Base-by-base conservation (phyloP, 2,888 invertebrate species). In the Hydrotaea diabolus region DNA sequence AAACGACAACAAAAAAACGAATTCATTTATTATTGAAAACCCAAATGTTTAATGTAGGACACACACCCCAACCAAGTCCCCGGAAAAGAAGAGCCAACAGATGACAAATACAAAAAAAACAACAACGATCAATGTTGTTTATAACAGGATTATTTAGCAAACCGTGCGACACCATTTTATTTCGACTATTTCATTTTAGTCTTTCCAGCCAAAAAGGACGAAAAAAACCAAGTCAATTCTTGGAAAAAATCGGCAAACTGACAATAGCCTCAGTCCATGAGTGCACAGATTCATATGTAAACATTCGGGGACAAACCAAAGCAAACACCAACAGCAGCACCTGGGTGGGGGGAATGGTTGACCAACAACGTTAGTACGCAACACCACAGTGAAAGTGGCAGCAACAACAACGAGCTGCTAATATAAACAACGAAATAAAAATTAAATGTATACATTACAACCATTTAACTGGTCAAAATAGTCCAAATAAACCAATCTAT, bases 361-460 rank as follows among this genome's bases (percentile, higher is more conserved):
- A 23, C 39, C 9, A 13, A 46, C 21, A 43, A 59, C 36, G 26
- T n/a, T n/a, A n/a, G 49, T 23, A 23, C n/a, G 15, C 19, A 7
- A 49, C n/a, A n/a, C n/a, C n/a, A n/a, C n/a, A n/a, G n/a, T n/a
- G n/a, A 49, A 49, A 49, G 49, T 49, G n/a, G 49, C 4, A n/a
- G 9, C 39, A 55, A 9, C 21, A 13, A 49, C 43, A 53, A 8
- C 53, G 53, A 55, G 88, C 86, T 90, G 89, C 90, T 90, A 91
- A 90, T 90, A 90, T 90, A 90, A 91, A 91, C 89, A 91, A 89
- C 90, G 89, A 90, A 88, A 89, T 88, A 91, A 90, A 91, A 91
- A 91, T 91, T 91, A 91, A 91, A 91, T 90, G 87, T 89, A 88
- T 88, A 74, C 79, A 75, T 82, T 80, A 73, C 66, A 77, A 73